Conservation (phyloP, 1,140 invertebrate genomes). For the Coptotermes formosanus region DNA sequence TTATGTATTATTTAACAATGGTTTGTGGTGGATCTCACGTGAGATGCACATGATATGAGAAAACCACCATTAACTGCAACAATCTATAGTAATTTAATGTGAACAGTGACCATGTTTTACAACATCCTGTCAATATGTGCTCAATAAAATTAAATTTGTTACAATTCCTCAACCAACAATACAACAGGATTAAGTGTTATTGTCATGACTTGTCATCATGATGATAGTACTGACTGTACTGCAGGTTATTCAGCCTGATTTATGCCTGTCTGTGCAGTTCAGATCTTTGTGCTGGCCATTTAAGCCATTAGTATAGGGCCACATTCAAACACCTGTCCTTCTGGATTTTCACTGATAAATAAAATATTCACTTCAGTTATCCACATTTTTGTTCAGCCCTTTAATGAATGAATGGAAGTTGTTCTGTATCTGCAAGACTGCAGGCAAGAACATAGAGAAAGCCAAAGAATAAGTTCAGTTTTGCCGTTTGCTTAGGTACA, state of each 20-base stretch:
- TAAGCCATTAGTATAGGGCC: neutral
- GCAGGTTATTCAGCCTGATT: neutral
- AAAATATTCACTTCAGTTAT: neutral
- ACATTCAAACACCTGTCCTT: neutral
- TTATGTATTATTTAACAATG: neutral
- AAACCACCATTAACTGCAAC: neutral
- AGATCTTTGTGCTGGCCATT: neutral
- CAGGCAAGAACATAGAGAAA: slow-evolving; percentile 83
- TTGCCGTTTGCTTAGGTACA: slow-evolving; percentile 85
- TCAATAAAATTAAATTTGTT: neutral
- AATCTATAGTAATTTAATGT: neutral
- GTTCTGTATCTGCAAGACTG: slow-evolving; percentile 42
- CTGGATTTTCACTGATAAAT: neutral
- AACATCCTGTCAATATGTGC: neutral
- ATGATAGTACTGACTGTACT: neutral
- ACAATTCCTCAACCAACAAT: neutral
- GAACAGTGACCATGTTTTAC: neutral
- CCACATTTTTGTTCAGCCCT: neutral
- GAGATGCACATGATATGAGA: neutral
- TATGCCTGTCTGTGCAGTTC: neutral
- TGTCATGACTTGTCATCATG: neutral
- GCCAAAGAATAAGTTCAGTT: slow-evolving; percentile 87
- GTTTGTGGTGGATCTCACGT: neutral
- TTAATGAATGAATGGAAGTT: slow-evolving; percentile 35
- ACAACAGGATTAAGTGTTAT: neutral